Conservation (phyloP, 2,113 vertebrate genomes). For the Gymnorhina tibicen region DNA sequence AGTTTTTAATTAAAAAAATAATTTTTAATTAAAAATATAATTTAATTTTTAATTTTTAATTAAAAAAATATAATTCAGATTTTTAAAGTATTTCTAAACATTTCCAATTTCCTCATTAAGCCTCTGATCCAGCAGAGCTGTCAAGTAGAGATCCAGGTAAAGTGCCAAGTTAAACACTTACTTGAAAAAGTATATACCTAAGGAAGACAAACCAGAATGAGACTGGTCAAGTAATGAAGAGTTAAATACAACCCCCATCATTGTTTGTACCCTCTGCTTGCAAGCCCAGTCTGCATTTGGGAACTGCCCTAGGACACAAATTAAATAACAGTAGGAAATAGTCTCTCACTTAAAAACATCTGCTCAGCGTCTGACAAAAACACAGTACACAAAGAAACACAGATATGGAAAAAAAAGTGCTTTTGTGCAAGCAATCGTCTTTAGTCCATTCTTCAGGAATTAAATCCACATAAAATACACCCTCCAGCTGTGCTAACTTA, state of each 20-base stretch:
- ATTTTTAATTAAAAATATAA: neutral
- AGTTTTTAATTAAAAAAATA: neutral
- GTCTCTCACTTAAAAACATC: conserved; percentile 4
- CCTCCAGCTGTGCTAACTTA: neutral
- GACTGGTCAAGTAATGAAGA: neutral
- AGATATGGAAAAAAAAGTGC: neutral
- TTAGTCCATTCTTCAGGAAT: neutral
- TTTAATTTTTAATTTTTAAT: neutral
- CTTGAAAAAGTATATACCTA: neutral
- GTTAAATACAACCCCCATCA: neutral
- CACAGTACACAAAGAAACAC: neutral
- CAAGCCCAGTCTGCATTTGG: neutral
- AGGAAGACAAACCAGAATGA: neutral
- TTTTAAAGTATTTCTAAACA: neutral
- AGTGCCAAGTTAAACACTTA: neutral
- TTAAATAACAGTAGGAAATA: conserved; percentile 20
- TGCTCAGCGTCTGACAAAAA: neutral
- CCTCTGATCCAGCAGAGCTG: neutral
- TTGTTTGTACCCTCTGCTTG: neutral
- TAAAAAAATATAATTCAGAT: neutral
- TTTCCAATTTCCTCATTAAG: neutral
- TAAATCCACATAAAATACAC: neutral
- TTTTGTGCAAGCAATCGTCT: neutral
- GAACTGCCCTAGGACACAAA: conserved; percentile 15
- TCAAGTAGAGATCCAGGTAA: neutral